Conservation (phyloP, 2,888 invertebrate species). For the Diadegma fenestrale region DNA sequence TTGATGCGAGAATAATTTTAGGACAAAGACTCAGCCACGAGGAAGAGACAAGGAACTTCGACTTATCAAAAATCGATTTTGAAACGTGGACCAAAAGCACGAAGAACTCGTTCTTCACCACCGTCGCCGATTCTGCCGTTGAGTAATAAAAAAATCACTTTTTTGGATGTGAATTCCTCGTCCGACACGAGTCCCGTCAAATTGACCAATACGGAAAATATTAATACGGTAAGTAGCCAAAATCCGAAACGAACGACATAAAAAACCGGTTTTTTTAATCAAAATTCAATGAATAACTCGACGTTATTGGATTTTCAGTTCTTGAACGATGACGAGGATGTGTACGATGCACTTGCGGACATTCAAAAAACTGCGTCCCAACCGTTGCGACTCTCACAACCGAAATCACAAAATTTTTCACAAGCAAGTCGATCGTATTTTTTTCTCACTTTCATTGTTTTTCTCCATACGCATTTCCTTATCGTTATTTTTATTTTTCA, state of each 20-base stretch:
- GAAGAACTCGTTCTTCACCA: slow-evolving; percentile 53
- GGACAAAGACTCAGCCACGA: slow-evolving; percentile 20
- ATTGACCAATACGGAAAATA: neutral
- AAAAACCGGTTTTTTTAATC: neutral
- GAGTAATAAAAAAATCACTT: slow-evolving; percentile 45
- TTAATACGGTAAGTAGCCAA: slow-evolving; percentile 16
- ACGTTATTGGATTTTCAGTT: slow-evolving; percentile 30
- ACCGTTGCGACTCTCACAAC: slow-evolving; percentile 24
- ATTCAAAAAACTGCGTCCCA: slow-evolving; percentile 43
- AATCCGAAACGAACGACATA: neutral
- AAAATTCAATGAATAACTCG: neutral
- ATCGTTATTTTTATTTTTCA: slow-evolving; percentile 26
- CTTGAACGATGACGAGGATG: slow-evolving; percentile 20
- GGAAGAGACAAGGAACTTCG: slow-evolving; percentile 14
- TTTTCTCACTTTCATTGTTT: neutral
- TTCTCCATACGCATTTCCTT: neutral
- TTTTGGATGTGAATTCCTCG: slow-evolving; percentile 43
- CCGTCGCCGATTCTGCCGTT: slow-evolving; percentile 31
- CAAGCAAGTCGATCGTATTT: slow-evolving; percentile 29
- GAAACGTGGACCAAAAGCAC: slow-evolving; percentile 36
- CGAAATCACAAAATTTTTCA: slow-evolving; percentile 22
- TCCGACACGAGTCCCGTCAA: slow-evolving; percentile 58
- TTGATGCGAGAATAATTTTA: slow-evolving; percentile 16
- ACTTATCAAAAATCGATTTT: slow-evolving; percentile 59
- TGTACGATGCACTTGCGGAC: slow-evolving; percentile 36